A percentile compares a stretch with the other conserved stretches of the same genome.
phyloP scores from a whole-genome alignment of 2,797 vertebrate species.

The Cygnus olor region DNA sequence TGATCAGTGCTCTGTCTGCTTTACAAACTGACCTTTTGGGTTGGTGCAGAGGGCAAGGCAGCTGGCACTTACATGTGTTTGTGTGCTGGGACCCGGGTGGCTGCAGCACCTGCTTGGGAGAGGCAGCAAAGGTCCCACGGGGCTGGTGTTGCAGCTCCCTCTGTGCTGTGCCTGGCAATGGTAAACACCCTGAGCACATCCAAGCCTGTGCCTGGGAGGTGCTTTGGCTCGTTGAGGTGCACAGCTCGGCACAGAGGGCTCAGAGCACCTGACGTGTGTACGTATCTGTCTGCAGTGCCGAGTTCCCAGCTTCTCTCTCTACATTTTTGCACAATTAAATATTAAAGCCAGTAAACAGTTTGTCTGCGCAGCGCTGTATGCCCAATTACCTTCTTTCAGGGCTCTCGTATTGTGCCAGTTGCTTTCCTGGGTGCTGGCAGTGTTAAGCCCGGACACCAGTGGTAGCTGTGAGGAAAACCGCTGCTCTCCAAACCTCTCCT shows the following conservation, averaged over 20 bases:
- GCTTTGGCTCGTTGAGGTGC: not conserved
- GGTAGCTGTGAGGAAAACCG: accelerated
- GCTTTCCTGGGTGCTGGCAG: slow-evolving; percentile 39
- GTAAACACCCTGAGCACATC: not conserved
- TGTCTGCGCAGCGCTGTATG: slow-evolving; percentile 34
- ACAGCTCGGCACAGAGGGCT: accelerated
- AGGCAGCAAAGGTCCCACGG: not conserved
- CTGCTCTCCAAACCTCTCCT: not conserved
- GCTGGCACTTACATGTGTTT: not conserved
- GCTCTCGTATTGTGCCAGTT: slow-evolving; percentile 26
- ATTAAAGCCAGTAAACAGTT: slow-evolving; percentile 75
- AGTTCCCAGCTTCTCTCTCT: slow-evolving; percentile 38
- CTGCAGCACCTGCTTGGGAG: not conserved
- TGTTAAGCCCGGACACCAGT: not conserved
- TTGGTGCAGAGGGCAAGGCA: not conserved
- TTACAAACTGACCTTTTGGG: not conserved
- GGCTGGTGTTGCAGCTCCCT: not conserved
- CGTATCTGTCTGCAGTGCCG: not conserved
- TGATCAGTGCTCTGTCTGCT: not conserved
- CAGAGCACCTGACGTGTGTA: not conserved
- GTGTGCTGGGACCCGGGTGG: accelerated
- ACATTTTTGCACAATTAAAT: slow-evolving; percentile 76
- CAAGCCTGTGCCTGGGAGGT: not conserved
- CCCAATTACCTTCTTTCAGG: slow-evolving; percentile 62
- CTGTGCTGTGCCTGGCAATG: not conserved